These are phyloP conservation scores for Alcis repandata DNA, from an alignment of 2,888 invertebrate species.

Conservation along the genomic window DNA sequence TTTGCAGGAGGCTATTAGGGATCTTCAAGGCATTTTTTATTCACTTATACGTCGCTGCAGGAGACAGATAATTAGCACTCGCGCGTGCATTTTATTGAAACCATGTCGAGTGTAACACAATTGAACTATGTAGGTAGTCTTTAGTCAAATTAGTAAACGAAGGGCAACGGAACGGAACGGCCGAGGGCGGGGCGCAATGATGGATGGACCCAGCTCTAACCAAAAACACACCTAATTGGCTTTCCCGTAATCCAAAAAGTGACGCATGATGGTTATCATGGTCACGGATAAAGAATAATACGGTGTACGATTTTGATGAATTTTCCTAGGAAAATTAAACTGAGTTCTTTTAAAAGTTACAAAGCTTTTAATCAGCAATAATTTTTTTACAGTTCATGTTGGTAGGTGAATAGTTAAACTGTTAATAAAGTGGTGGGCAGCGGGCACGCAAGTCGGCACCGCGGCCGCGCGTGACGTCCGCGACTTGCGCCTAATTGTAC, in stretches of 20 bases:
- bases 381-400: slow-evolving; percentile 71
- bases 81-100: slow-evolving; percentile 8
- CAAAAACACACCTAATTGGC: slow-evolving; percentile 82
- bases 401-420: slow-evolving; percentile 69
- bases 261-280: slow-evolving; percentile 64
- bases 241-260: slow-evolving; percentile 67
- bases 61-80: background rate
- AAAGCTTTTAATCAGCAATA: slow-evolving; percentile 73
- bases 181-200: slow-evolving; percentile 74
- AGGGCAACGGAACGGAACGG: slow-evolving; percentile 66
- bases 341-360: slow-evolving; percentile 25
- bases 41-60: background rate
- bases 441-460: slow-evolving; percentile 71
- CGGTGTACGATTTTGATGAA: slow-evolving; percentile 37
- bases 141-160: slow-evolving; percentile 50
- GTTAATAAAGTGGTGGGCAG: slow-evolving; percentile 71
- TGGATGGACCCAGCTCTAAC: slow-evolving; percentile 75
- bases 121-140: slow-evolving; percentile 35
- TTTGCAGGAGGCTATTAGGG: no score
- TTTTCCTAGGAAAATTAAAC: slow-evolving; percentile 45
- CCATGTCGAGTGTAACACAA: slow-evolving; percentile 2
- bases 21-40: background rate
- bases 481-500: slow-evolving; percentile 73
- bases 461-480: slow-evolving; percentile 59
- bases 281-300: slow-evolving; percentile 48